These are phyloP conservation scores for Stichodactyla mertensii DNA, from an alignment of 64 coral and sea anemone genomes.

Conservation along the genomic window DNA sequence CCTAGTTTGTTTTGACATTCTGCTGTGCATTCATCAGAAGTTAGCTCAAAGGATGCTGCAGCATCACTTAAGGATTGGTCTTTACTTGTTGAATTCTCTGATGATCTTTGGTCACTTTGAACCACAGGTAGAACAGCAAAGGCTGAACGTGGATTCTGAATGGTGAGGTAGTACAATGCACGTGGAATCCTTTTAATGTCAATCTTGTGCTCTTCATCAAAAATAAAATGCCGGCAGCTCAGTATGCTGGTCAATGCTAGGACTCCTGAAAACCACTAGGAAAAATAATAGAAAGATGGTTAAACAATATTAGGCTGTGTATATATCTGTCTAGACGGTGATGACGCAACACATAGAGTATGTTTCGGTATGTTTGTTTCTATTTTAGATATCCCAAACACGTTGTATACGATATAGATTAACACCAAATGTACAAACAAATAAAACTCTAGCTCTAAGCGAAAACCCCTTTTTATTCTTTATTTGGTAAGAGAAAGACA, in stretches of 20 bases:
- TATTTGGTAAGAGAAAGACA: neutral
- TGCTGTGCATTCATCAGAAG: slow-evolving; percentile 79
- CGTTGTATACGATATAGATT: neutral
- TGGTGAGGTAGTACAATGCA: slow-evolving; percentile 42
- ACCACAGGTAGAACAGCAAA: slow-evolving; percentile 44
- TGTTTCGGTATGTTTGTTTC: neutral
- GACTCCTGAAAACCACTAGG: slow-evolving; percentile 78
- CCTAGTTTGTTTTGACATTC: slow-evolving; percentile 82
- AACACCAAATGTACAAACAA: no score
- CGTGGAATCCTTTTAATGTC: slow-evolving; percentile 56
- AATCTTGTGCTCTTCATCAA: slow-evolving; percentile 57
- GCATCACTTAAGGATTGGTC: slow-evolving; percentile 60
- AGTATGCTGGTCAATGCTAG: slow-evolving; percentile 68
- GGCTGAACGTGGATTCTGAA: slow-evolving; percentile 13
- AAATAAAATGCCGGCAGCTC: slow-evolving; percentile 52
- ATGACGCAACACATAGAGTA: neutral
- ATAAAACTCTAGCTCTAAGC: no score
- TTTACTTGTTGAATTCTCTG: slow-evolving; percentile 45
- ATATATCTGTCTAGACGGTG: neutral
- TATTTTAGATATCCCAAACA: neutral
- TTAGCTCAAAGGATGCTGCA: slow-evolving; percentile 63
- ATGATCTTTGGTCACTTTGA: neutral
- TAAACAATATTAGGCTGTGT: neutral
- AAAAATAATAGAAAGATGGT: slow-evolving; percentile 3
- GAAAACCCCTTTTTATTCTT: neutral